Conservation (phyloP, 1,140 invertebrate genomes). For the Sminthurides bifidus region DNA sequence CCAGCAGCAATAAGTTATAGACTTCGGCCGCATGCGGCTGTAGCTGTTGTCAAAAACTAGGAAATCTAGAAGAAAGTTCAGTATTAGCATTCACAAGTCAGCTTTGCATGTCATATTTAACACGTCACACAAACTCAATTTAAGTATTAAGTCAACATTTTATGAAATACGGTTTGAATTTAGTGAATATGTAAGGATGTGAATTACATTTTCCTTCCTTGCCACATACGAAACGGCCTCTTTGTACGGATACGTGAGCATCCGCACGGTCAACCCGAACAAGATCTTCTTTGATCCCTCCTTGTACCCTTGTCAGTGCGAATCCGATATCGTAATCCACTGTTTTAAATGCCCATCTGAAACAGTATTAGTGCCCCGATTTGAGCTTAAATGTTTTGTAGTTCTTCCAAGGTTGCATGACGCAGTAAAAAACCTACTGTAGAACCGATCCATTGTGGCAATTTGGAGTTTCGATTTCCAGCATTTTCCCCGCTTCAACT, state of each 20-base stretch:
- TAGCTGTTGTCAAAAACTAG: no score
- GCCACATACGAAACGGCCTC: no score
- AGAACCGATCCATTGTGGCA: neutral
- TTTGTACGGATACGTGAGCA: neutral
- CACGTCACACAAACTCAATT: no score
- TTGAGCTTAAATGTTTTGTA: neutral
- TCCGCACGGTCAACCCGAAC: neutral
- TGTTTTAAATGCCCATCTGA: conserved; percentile 76
- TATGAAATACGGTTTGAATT: no score
- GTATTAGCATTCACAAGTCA: no score
- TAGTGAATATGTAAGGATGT: no score
- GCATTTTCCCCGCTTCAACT: neutral
- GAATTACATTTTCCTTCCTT: no score
- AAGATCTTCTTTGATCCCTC: neutral
- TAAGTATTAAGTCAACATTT: no score
- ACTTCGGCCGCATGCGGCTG: no score
- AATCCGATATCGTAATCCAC: conserved; percentile 81
- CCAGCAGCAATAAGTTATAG: no score
- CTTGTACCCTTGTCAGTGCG: conserved; percentile 42
- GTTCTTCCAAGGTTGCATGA: neutral
- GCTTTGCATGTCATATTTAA: no score
- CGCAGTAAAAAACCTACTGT: neutral
- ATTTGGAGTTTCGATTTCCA: neutral
- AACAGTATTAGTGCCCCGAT: conserved; percentile 21
- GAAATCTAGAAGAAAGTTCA: no score